phyloP scores from a whole-genome alignment of 1,140 invertebrate genomes.

The Solen grandis region DNA sequence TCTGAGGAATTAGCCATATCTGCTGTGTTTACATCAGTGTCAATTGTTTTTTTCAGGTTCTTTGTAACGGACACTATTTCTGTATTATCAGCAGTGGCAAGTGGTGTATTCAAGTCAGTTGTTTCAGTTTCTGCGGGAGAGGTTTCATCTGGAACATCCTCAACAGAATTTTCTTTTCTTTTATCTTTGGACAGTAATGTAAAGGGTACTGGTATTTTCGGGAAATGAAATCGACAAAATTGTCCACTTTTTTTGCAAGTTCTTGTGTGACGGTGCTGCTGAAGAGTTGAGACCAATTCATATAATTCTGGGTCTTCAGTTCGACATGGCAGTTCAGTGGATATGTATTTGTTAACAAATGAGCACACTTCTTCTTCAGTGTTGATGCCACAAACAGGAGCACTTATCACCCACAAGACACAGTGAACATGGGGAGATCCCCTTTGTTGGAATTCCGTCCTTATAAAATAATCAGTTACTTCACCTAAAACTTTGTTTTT shows the following conservation, averaged over 20 bases:
- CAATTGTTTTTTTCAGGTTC: background rate
- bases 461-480: constrained; percentile 6
- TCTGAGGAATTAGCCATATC: background rate
- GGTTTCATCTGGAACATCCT: background rate
- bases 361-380: constrained; percentile 1
- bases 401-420: constrained; percentile 20
- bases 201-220: background rate
- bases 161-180: background rate
- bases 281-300: background rate
- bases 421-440: constrained; percentile 37
- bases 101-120: background rate
- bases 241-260: background rate
- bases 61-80: background rate
- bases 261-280: background rate
- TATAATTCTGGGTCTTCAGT: background rate
- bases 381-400: constrained; percentile 5
- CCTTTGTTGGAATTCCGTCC: constrained; percentile 29
- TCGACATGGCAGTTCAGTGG: background rate
- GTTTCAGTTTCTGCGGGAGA: constrained; percentile 5
- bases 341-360: constrained; percentile 23
- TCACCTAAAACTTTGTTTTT: constrained; percentile 14
- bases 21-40: background rate
- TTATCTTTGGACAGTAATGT: constrained; percentile 19
- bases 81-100: background rate
- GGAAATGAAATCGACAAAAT: background rate